Evolutionary conservation across 2,113 vertebrate species (phyloP), one percentile per base, ranked within the genome.

Genomic region (Empidonax traillii): DNA sequence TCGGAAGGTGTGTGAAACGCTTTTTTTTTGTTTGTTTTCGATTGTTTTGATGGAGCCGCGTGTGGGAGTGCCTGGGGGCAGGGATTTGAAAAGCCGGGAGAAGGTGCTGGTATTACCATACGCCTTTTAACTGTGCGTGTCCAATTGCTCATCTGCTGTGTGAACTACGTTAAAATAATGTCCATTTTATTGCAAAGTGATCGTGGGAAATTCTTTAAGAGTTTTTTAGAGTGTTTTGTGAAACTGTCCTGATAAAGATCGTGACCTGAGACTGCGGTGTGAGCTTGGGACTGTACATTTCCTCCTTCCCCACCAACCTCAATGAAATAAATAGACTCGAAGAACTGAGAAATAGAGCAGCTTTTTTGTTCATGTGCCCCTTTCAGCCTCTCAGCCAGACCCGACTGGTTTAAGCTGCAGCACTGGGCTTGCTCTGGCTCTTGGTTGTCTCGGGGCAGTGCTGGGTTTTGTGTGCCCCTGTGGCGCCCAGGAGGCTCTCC

Each of bases 361-460:
- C 37, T 43, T 33, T 71, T 31, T 61, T 30, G 37, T 61, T 65
- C 6, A 1, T 13, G 51, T 55, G 69, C 11, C 41, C 17, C 19
- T n/a, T 46, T 25, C 46, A 67, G 62, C 47, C 28, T 52, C 69
- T 27, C 8, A 21, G 30, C 82, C 23, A 21, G 41, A 74, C 35
- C 9, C 3, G 4, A 2, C 35, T 31, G 52, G 22, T 69, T 63
- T 39, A 8, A 11, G 49, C 3, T 46, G 62, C 18, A 27, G 20
- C 68, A 4, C 43, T 43, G 53, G 8, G 4, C 52, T 80, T 56
- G 28, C 44, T 81, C 1, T 30, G 33, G 33, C 66, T 86, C 35
- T 35, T 16, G 39, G 41, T 27, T 46, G 2, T 24, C 15, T 41
- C 22, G 8, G 1, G 1, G 6, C 15, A 23, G 30, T 0, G 1